Evolutionary conservation across 2,888 invertebrate genomes (phyloP).

Genomic region (Melanchra persicariae): DNA sequence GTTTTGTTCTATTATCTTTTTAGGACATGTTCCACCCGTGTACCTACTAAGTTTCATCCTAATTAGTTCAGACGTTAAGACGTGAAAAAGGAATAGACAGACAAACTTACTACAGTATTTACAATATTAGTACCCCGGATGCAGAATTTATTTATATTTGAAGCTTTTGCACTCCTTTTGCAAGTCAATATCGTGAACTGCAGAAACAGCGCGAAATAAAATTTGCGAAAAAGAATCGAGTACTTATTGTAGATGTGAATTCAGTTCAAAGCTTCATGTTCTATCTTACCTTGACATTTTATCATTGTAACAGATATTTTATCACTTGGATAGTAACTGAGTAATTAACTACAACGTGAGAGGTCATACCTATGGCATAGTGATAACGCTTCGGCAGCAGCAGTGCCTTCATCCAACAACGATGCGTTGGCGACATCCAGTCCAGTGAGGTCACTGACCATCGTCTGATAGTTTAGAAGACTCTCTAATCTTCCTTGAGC

Average conservation of each 20-base stretch:
- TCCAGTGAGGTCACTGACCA: constrained; percentile 98
- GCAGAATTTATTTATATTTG: no score
- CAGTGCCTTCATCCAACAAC: constrained; percentile 98
- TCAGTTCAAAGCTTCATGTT: not conserved
- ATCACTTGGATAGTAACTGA: not conserved
- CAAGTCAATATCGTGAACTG: not conserved
- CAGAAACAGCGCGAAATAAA: not conserved
- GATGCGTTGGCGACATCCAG: constrained; percentile 99
- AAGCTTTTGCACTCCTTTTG: not conserved
- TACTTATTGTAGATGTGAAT: not conserved
- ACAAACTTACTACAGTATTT: no score
- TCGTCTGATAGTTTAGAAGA: constrained; percentile 99
- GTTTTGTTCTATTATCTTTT: no score
- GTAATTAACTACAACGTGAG: not conserved
- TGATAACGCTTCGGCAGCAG: constrained; percentile 99
- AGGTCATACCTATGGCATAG: constrained; percentile 94
- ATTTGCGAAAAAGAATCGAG: not conserved
- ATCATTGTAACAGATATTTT: constrained; percentile 3
- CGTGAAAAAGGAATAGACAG: no score
- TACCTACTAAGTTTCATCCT: no score
- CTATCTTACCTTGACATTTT: constrained; percentile 19
- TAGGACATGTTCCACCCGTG: no score
- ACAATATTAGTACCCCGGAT: no score
- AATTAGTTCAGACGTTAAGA: no score
- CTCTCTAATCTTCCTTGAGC: constrained; percentile 99